Conservation (phyloP, 2,888 invertebrate genomes). For the Zaprionus lineosus region DNA sequence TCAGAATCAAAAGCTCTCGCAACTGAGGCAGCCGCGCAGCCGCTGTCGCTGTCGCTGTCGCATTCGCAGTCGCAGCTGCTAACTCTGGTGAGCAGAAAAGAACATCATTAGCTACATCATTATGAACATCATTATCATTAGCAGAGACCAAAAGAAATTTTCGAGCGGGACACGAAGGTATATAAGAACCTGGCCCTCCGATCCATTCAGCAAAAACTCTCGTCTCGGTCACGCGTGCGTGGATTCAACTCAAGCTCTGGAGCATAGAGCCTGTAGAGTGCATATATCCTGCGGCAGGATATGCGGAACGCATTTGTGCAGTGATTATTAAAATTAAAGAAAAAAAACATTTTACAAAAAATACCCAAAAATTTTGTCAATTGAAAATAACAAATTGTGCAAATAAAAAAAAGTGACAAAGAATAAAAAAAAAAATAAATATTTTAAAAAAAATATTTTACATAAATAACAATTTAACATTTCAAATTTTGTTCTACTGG, state of each 20-base stretch:
- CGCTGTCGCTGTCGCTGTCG: constrained; percentile 40
- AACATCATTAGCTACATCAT: constrained; percentile 54
- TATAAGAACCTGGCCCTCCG: constrained; percentile 81
- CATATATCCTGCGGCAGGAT: constrained; percentile 64
- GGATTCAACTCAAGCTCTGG: constrained; percentile 49
- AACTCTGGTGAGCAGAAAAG: too few relatives aligned
- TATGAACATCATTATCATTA: constrained; percentile 28
- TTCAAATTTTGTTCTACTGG: constrained; percentile 14
- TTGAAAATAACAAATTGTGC: neutral
- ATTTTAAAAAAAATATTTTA: neutral
- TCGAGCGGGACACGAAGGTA: constrained; percentile 77
- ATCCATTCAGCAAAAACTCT: constrained; percentile 74
- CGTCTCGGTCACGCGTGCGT: constrained; percentile 78
- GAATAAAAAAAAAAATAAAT: neutral
- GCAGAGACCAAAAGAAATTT: constrained; percentile 64
- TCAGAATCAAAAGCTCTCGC: constrained; percentile 10
- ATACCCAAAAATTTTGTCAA: neutral
- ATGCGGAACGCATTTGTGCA: constrained; percentile 20
- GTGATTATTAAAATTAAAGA: constrained; percentile 17
- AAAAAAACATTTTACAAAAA: neutral
- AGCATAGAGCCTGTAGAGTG: constrained; percentile 3
- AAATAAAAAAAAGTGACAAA: neutral
- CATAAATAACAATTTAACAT: neutral
- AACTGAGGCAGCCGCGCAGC: constrained; percentile 33
- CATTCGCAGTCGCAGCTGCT: constrained; percentile 17